Conservation (phyloP, 2,113 vertebrate species). For the Dolichotis patagonum region DNA sequence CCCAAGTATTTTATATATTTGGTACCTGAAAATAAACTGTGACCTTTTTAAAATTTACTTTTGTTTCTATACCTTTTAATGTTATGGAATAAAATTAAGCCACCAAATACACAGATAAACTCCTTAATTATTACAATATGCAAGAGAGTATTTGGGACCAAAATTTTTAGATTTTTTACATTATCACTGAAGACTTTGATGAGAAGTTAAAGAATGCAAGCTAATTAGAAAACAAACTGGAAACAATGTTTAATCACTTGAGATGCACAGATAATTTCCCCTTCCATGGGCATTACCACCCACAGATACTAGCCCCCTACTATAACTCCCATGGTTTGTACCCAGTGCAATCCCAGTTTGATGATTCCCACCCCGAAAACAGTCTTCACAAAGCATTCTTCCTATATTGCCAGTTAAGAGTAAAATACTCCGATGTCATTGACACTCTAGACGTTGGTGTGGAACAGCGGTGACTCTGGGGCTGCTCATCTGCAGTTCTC, state of each 20-base stretch:
- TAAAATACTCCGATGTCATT: background rate
- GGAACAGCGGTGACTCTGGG: background rate
- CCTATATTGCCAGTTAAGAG: background rate
- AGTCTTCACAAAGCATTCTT: background rate
- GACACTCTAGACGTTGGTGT: background rate
- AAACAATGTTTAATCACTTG: background rate
- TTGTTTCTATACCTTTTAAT: conserved; percentile 70
- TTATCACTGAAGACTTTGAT: conserved; percentile 62
- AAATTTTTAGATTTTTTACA: conserved; percentile 45
- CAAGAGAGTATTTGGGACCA: conserved; percentile 56
- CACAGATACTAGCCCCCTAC: background rate
- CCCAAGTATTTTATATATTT: conserved; percentile 75
- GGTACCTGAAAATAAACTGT: conserved; percentile 70
- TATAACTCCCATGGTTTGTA: conserved; percentile 12
- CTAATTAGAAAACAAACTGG: conserved; percentile 42
- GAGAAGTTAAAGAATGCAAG: conserved; percentile 28
- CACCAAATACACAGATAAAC: conserved; percentile 75
- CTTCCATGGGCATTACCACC: conserved; percentile 34
- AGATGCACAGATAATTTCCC: conserved; percentile 24
- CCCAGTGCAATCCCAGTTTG: background rate
- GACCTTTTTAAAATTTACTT: conserved; percentile 2
- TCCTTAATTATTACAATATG: conserved; percentile 61
- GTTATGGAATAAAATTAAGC: too few relatives aligned
- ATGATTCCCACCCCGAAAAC: background rate
- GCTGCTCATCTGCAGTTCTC: background rate